A percentile compares a stretch with the other conserved stretches of the same genome.
These are phyloP conservation scores for Bos javanicus DNA, from an alignment of 2,113 vertebrate genomes.

Conservation along the genomic window DNA sequence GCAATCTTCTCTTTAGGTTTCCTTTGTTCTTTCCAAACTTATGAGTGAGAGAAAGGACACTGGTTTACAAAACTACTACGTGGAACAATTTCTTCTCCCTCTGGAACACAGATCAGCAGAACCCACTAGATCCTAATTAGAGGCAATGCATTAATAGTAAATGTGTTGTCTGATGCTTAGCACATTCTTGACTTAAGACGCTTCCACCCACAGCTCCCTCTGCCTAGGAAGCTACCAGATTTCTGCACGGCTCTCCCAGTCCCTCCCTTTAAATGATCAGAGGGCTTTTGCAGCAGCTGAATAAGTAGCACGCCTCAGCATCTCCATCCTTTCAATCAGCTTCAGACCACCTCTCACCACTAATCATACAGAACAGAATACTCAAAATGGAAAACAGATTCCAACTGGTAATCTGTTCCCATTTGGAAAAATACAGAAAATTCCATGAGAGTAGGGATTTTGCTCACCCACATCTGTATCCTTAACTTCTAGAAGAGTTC, in stretches of 20 bases:
- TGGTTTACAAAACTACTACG: background rate
- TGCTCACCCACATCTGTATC: background rate
- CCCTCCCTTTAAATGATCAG: background rate
- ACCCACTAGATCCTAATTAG: background rate
- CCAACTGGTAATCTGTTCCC: background rate
- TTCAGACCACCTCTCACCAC: background rate
- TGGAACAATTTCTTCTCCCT: background rate
- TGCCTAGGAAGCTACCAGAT: background rate
- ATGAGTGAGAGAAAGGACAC: background rate
- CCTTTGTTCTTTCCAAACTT: background rate
- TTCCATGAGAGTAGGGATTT: background rate
- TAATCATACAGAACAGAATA: background rate
- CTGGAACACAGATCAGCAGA: background rate
- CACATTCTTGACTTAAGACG: background rate
- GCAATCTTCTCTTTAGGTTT: background rate
- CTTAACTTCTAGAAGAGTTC: background rate
- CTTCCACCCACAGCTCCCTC: background rate
- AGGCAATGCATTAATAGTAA: background rate
- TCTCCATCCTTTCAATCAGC: background rate
- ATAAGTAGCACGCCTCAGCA: rapidly evolving
- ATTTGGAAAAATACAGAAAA: background rate
- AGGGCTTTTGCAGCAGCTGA: background rate
- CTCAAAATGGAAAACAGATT: background rate
- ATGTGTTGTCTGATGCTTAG: background rate
- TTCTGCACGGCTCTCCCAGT: no score